These are phyloP conservation scores for Cheilinus undulatus DNA, from an alignment of 2,113 vertebrate genomes.

Conservation along the genomic window DNA sequence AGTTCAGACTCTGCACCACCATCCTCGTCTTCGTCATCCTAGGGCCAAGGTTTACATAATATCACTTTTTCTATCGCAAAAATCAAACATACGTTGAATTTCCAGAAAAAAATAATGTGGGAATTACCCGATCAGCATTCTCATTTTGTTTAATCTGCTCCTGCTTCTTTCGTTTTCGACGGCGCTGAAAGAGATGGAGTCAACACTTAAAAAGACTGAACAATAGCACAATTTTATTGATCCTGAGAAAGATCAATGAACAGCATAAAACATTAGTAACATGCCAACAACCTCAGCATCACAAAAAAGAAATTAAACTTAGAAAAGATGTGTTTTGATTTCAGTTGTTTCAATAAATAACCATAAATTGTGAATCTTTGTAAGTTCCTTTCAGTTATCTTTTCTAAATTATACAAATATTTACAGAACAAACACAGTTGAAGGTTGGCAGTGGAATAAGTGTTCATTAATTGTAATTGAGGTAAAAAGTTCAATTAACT, in stretches of 20 bases:
- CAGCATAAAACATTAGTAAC: background rate
- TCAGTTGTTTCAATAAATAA: no score
- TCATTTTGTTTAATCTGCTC: conserved; percentile 69
- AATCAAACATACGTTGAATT: background rate
- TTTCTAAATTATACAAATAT: no score
- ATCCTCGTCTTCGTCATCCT: conserved; percentile 74
- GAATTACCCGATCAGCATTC: conserved; percentile 63
- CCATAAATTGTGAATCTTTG: no score
- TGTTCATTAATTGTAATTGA: no score
- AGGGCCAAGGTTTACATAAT: background rate
- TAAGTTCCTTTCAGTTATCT: no score
- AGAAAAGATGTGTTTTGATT: no score
- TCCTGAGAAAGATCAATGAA: no score
- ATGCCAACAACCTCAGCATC: no score
- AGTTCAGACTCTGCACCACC: conserved; percentile 71
- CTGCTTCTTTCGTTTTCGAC: conserved; percentile 76
- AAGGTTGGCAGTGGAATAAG: no score
- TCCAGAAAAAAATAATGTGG: background rate
- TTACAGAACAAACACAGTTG: no score
- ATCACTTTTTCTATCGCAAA: background rate
- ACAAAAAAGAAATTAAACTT: no score
- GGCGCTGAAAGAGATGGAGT: conserved; percentile 66
- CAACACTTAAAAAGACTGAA: background rate
- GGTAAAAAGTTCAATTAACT: no score
- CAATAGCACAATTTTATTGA: background rate